Percentiles rank a stretch among this genome's conserved stretches.
Evolutionary conservation across 2,888 invertebrate species (phyloP).

Genomic region (Drosophila suboccidentalis): DNA sequence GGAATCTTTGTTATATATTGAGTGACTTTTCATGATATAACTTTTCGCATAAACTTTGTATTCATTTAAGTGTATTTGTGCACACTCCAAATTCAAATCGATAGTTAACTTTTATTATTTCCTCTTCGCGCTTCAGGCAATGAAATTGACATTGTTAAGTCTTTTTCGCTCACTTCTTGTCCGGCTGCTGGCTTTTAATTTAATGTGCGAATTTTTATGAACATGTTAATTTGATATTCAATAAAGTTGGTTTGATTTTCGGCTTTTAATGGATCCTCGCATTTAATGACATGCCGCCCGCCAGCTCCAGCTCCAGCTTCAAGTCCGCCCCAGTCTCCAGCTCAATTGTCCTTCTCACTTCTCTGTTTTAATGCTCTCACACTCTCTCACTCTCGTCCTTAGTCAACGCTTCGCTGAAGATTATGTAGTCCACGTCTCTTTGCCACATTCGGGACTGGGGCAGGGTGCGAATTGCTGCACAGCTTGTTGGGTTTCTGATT

Average conservation of each 20-base stretch:
- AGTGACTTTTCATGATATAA: slow-evolving; percentile 33
- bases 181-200: slow-evolving; percentile 61
- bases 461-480: slow-evolving; percentile 63
- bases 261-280: slow-evolving; percentile 79
- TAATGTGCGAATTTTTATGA: slow-evolving; percentile 80
- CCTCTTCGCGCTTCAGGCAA: slow-evolving; percentile 48
- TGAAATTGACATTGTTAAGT: slow-evolving; percentile 63
- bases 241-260: slow-evolving; percentile 81
- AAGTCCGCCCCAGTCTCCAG: slow-evolving; percentile 15
- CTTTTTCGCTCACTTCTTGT: slow-evolving; percentile 30
- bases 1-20: slow-evolving; percentile 3
- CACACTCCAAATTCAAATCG: slow-evolving; percentile 26
- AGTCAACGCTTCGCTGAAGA: slow-evolving; percentile 58
- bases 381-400: slow-evolving; percentile 19
- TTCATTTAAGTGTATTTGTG: slow-evolving; percentile 9
- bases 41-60: slow-evolving; percentile 57
- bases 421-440: slow-evolving; percentile 30
- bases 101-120: slow-evolving; percentile 74
- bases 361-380: slow-evolving; percentile 56
- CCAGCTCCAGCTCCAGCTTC: slow-evolving; percentile 5
- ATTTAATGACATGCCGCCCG: slow-evolving; percentile 69
- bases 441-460: neutral
- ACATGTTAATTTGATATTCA: slow-evolving; percentile 82
- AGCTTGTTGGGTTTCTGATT: slow-evolving; percentile 75
- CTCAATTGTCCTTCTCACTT: slow-evolving; percentile 8